Conservation (phyloP, 2,888 invertebrate genomes). For the Aproaerema taeniolella region DNA sequence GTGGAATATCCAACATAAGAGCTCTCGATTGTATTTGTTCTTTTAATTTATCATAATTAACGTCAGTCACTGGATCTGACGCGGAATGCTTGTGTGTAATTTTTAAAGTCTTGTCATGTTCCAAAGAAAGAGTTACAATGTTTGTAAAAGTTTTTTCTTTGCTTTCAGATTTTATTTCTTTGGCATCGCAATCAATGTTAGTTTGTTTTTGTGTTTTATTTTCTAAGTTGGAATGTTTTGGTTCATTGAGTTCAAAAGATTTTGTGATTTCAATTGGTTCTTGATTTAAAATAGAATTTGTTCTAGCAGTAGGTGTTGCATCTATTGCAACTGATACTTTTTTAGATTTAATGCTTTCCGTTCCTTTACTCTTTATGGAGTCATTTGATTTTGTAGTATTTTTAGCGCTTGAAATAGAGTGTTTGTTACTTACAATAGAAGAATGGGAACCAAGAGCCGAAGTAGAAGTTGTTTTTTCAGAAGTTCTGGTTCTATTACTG, state of each 20-base stretch:
- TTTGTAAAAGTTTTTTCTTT: constrained; percentile 52
- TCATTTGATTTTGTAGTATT: constrained; percentile 58
- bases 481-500: constrained; percentile 49
- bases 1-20: constrained; percentile 49
- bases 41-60: constrained; percentile 61
- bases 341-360: constrained; percentile 70
- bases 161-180: constrained; percentile 20
- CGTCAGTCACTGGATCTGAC: constrained; percentile 82
- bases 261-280: constrained; percentile 86
- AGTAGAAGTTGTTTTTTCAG: constrained; percentile 66
- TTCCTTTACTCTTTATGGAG: constrained; percentile 59
- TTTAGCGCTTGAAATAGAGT: constrained; percentile 39
- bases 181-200: constrained; percentile 43
- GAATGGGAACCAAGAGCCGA: constrained; percentile 67
- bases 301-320: constrained; percentile 85
- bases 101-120: constrained; percentile 52
- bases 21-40: constrained; percentile 41
- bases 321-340: constrained; percentile 88
- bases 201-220: constrained; percentile 58
- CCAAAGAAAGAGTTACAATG: constrained; percentile 51
- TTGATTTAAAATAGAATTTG: constrained; percentile 84
- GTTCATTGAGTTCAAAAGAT: constrained; percentile 69
- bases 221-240: constrained; percentile 46
- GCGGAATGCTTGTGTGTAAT: constrained; percentile 81
- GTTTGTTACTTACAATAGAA: constrained; percentile 54